A percentile compares a stretch with the other conserved stretches of the same genome.
phyloP scores from a whole-genome alignment of 2,888 invertebrate species.

The Protula sp. region DNA sequence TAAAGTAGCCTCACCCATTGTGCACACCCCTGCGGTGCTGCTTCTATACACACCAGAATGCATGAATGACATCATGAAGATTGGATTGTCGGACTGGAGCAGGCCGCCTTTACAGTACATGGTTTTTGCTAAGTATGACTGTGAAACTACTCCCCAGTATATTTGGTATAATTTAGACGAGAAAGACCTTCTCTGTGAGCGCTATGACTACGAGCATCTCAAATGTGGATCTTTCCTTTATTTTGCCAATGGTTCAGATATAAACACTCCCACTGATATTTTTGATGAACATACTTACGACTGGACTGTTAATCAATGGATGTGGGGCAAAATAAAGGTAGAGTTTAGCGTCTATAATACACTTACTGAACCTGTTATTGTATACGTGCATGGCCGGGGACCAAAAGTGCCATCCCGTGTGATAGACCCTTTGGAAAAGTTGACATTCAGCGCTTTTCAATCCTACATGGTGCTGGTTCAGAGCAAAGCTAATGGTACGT shows the following conservation, averaged over 20 bases:
- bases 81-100: neutral
- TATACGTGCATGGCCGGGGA: neutral
- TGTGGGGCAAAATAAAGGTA: neutral
- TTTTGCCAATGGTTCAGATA: neutral
- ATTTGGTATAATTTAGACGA: neutral
- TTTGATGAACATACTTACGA: neutral
- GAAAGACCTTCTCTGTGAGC: neutral
- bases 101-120: neutral
- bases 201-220: neutral
- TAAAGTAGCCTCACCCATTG: neutral
- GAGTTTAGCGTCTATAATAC: neutral
- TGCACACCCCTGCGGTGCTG: neutral
- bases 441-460: neutral
- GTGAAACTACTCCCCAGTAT: neutral
- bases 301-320: too few relatives aligned
- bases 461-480: neutral
- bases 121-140: neutral
- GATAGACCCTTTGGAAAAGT: neutral
- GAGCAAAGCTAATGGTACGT: neutral
- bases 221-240: neutral
- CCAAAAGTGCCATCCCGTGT: neutral
- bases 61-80: neutral
- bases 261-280: too few relatives aligned
- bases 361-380: neutral
- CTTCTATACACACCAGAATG: neutral